A percentile compares a stretch with the other conserved stretches of the same genome.
phyloP scores from a whole-genome alignment of 1,140 invertebrate genomes.

The Mya arenaria region DNA sequence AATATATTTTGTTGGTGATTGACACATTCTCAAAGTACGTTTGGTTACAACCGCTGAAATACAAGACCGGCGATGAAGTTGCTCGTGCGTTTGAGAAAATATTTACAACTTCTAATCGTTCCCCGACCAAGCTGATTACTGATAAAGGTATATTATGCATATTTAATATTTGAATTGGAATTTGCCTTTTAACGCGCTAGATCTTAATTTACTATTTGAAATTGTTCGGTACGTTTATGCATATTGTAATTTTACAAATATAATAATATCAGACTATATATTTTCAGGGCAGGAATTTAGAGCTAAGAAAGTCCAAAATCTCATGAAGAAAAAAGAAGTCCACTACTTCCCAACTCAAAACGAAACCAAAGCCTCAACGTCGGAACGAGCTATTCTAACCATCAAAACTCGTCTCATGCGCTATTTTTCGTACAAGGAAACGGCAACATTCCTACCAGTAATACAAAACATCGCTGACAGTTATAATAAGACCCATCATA shows the following conservation, averaged over 20 bases:
- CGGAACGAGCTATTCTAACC: not conserved
- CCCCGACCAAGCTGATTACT: not conserved
- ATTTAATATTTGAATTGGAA: not conserved
- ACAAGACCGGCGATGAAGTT: constrained; percentile 5
- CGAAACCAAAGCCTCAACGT: not conserved
- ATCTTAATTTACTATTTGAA: not conserved
- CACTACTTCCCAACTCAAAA: constrained; percentile 5
- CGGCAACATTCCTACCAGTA: not conserved
- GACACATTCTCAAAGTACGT: not conserved
- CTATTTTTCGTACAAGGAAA: constrained; percentile 8
- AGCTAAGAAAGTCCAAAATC: not conserved
- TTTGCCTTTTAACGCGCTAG: not conserved
- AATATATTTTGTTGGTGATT: constrained; percentile 1
- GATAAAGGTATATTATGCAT: not conserved
- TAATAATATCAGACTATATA: not conserved
- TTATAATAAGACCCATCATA: constrained; percentile 29
- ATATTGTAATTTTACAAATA: not conserved
- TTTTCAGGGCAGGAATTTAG: constrained; percentile 27
- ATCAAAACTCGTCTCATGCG: not conserved
- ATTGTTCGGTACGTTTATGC: not conserved
- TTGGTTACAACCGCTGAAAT: constrained; percentile 5
- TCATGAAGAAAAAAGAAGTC: constrained; percentile 16
- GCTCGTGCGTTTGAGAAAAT: constrained; percentile 1
- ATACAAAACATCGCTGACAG: constrained; percentile 12
- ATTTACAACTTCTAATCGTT: not conserved